Evolutionary conservation across 2,888 invertebrate species (phyloP).

Genomic region (Drosophila prostipennis): DNA sequence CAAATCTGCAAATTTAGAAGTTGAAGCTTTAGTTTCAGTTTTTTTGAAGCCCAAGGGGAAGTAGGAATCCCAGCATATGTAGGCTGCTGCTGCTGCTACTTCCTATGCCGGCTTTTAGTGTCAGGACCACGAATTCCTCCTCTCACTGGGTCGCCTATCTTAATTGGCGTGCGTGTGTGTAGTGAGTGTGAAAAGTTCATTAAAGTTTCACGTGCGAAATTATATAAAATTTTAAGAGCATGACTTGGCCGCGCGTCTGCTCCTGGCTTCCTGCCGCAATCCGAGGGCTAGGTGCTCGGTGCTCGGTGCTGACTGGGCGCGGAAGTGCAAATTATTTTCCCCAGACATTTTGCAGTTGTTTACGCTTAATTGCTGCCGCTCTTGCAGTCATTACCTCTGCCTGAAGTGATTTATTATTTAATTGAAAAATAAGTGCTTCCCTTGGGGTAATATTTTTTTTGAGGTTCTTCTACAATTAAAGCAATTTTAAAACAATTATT

Average conservation of each 20-base stretch:
- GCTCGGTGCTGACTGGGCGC: slow-evolving; percentile 13
- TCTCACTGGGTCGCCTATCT: slow-evolving; percentile 8
- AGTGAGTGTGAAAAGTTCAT: slow-evolving; percentile 79
- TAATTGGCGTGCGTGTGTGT: slow-evolving; percentile 45
- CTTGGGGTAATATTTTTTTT: neutral
- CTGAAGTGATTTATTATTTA: slow-evolving; percentile 57
- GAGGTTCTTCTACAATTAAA: neutral
- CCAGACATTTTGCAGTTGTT: slow-evolving; percentile 39
- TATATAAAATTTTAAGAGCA: slow-evolving; percentile 69
- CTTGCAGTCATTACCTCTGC: slow-evolving; percentile 59
- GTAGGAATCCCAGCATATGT: too few relatives aligned
- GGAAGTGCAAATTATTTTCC: slow-evolving; percentile 52
- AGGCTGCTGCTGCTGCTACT: neutral
- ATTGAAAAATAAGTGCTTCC: slow-evolving; percentile 33
- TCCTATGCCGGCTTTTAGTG: neutral
- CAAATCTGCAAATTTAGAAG: neutral
- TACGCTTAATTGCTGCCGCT: slow-evolving; percentile 51
- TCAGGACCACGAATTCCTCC: slow-evolving; percentile 2
- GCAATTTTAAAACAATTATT: slow-evolving; percentile 7
- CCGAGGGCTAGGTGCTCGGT: slow-evolving; percentile 3
- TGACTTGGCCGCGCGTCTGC: slow-evolving; percentile 43
- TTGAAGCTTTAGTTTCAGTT: neutral
- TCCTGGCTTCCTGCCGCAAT: slow-evolving; percentile 22
- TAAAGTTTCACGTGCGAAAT: slow-evolving; percentile 77
- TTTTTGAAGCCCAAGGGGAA: neutral